phyloP scores from a whole-genome alignment of 2,113 vertebrate genomes.

The Catharus fuscescens region DNA sequence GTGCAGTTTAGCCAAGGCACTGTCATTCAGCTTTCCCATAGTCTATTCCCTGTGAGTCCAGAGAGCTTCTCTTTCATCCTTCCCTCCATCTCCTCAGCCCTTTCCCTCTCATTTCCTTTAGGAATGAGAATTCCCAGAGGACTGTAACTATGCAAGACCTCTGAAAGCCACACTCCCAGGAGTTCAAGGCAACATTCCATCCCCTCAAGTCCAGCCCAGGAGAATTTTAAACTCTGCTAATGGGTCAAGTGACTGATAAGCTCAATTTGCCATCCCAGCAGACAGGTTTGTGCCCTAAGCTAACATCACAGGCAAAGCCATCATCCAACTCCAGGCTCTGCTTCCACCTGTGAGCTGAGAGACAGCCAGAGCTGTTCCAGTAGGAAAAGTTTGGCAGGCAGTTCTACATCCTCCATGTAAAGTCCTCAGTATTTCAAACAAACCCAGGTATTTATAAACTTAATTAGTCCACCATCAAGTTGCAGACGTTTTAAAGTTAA shows the following conservation, averaged over 20 bases:
- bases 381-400: neutral
- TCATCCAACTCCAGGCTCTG: neutral
- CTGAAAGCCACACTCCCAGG: neutral
- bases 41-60: neutral
- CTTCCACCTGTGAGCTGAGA: neutral
- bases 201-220: neutral
- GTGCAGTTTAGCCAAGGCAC: neutral
- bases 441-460: conserved; percentile 41
- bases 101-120: neutral
- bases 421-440: conserved; percentile 47
- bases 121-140: neutral
- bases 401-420: conserved; percentile 28
- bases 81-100: neutral
- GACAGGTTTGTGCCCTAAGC: neutral
- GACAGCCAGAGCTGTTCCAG: neutral
- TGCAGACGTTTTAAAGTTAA: conserved; percentile 65
- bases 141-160: neutral
- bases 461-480: conserved; percentile 46
- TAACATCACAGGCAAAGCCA: neutral
- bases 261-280: neutral
- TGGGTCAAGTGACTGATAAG: neutral
- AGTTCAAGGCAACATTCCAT: neutral
- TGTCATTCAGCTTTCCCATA: neutral
- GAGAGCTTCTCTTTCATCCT: neutral
- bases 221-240: neutral